Evolutionary conservation across 2,888 invertebrate genomes (phyloP).

Genomic region (Volucella zonaria): DNA sequence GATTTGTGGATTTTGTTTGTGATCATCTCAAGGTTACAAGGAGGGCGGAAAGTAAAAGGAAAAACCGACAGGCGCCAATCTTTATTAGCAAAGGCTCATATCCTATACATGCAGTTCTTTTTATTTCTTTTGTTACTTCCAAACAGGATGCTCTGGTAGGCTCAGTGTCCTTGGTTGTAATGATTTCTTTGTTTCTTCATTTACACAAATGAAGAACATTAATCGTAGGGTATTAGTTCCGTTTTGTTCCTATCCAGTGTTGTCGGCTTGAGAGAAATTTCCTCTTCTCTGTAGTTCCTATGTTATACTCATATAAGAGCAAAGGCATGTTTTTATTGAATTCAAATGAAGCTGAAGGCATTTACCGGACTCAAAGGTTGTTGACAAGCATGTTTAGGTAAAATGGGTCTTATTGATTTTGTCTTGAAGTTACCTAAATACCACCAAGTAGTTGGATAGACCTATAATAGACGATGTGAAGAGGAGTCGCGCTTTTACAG

Average conservation of each 20-base stretch:
- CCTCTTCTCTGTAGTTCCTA: too few relatives aligned
- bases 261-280: too few relatives aligned
- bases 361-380: too few relatives aligned
- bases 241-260: background rate
- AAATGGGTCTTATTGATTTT: too few relatives aligned
- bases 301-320: too few relatives aligned
- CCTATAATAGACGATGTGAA: too few relatives aligned
- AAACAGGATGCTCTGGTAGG: background rate
- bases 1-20: background rate
- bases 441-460: too few relatives aligned
- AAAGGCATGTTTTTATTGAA: too few relatives aligned
- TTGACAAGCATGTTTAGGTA: too few relatives aligned
- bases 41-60: background rate
- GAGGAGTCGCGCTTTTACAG: too few relatives aligned
- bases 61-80: slow-evolving; percentile 38
- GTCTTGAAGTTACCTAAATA: too few relatives aligned
- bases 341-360: too few relatives aligned
- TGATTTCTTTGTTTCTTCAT: slow-evolving; percentile 27
- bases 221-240: slow-evolving; percentile 40
- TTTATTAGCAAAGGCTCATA: slow-evolving; percentile 28
- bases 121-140: background rate
- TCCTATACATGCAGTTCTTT: background rate
- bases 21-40: slow-evolving; percentile 24
- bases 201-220: slow-evolving; percentile 50
- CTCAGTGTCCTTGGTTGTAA: background rate